Conservation (phyloP, 2,113 vertebrate species). For the Cebus imitator region DNA sequence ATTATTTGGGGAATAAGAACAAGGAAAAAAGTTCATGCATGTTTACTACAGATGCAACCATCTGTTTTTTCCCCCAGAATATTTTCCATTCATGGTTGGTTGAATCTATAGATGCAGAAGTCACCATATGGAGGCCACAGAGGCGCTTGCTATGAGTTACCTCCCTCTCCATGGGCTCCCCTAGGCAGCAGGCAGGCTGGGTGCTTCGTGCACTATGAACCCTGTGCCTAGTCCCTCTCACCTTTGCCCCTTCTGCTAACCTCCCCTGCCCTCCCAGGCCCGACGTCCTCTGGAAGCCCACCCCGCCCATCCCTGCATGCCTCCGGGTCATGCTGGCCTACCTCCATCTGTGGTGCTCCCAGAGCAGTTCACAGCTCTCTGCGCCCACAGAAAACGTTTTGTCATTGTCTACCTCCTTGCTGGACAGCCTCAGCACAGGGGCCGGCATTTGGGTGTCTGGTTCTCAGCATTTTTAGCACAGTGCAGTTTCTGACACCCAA, state of each 20-base stretch:
- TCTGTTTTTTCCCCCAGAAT: background rate
- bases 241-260: background rate
- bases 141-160: background rate
- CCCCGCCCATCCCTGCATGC: background rate
- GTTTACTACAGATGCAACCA: background rate
- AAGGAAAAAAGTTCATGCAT: background rate
- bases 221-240: background rate
- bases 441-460: too few species aligned
- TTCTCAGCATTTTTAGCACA: background rate
- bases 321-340: background rate
- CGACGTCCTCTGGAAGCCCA: background rate
- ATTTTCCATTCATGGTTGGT: background rate
- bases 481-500: background rate
- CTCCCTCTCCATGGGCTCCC: background rate
- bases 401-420: background rate
- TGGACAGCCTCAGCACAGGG: too few species aligned
- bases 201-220: background rate
- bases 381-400: fast-evolving
- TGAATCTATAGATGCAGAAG: background rate
- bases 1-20: background rate
- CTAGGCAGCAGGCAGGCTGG: background rate
- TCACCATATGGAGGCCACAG: too few species aligned
- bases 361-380: background rate
- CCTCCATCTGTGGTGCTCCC: too few species aligned
- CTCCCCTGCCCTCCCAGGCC: background rate